Percentiles rank a stretch among this genome's conserved stretches.
phyloP scores from a whole-genome alignment of 1,140 invertebrate genomes.

The Gonioctena quinquepunctata region DNA sequence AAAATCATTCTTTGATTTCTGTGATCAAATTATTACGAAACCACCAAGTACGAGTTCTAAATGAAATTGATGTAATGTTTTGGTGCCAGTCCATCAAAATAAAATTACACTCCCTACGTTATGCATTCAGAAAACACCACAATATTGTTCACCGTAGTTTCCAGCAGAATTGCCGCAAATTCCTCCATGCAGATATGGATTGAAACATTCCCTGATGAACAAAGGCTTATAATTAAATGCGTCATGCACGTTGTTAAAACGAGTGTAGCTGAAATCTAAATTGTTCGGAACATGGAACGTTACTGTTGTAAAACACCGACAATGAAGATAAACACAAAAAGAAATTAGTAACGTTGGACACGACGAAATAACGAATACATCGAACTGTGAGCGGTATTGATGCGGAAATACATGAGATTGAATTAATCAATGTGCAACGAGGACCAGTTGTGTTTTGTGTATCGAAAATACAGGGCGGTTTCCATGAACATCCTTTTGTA shows the following conservation, averaged over 20 bases:
- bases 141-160: background rate
- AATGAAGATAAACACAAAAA: background rate
- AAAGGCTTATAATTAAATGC: constrained; percentile 2
- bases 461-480: too few species aligned
- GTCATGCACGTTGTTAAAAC: constrained; percentile 7
- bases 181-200: constrained; percentile 2
- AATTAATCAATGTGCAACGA: background rate
- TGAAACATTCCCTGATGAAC: constrained; percentile 1
- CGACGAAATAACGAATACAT: background rate
- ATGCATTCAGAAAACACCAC: background rate
- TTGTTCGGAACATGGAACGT: constrained; percentile 7
- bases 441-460: background rate
- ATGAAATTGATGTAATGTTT: too few species aligned
- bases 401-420: background rate
- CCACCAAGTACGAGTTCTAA: too few species aligned
- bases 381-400: background rate
- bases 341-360: background rate
- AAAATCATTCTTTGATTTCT: too few species aligned
- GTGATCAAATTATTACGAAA: too few species aligned
- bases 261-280: constrained; percentile 1
- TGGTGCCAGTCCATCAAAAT: background rate
- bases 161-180: background rate
- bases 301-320: constrained; percentile 6
- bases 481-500: too few species aligned
- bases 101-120: background rate